These are phyloP conservation scores for Oncopeltus fasciatus DNA, from an alignment of 1,140 invertebrate species.

Conservation along the genomic window DNA sequence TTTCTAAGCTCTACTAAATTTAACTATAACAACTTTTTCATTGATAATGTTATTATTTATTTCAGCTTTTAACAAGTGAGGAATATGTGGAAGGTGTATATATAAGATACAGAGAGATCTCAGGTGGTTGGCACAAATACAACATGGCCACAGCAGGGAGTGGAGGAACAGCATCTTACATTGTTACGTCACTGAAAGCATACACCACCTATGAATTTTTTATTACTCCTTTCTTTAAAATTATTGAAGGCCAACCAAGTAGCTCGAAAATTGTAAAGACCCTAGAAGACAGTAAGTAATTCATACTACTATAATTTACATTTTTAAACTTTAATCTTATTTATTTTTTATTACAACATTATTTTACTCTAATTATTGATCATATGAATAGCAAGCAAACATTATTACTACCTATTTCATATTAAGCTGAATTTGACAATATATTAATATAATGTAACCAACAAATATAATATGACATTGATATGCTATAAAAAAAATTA, in stretches of 20 bases:
- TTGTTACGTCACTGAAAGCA: slow-evolving; percentile 59
- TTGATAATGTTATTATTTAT: slow-evolving; percentile 2
- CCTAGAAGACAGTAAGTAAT: slow-evolving; percentile 48
- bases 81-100: slow-evolving; percentile 75
- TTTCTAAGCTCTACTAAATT: too few species aligned
- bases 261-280: slow-evolving; percentile 55
- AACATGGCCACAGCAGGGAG: slow-evolving; percentile 54
- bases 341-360: too few species aligned
- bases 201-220: slow-evolving; percentile 80
- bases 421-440: too few species aligned
- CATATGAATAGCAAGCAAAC: too few species aligned
- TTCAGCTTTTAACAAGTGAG: slow-evolving; percentile 36
- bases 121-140: slow-evolving; percentile 43
- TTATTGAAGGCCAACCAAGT: slow-evolving; percentile 66
- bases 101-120: slow-evolving; percentile 74
- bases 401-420: too few species aligned
- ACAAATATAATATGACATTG: too few species aligned
- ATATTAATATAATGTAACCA: too few species aligned
- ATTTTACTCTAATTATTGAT: too few species aligned
- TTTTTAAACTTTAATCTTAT: too few species aligned
- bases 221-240: slow-evolving; percentile 72
- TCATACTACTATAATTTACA: not conserved
- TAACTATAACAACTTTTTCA: too few species aligned
- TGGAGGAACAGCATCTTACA: slow-evolving; percentile 46
- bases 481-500: too few species aligned